phyloP scores from a whole-genome alignment of 2,113 vertebrate species.

The Hydrolagus affinis region DNA sequence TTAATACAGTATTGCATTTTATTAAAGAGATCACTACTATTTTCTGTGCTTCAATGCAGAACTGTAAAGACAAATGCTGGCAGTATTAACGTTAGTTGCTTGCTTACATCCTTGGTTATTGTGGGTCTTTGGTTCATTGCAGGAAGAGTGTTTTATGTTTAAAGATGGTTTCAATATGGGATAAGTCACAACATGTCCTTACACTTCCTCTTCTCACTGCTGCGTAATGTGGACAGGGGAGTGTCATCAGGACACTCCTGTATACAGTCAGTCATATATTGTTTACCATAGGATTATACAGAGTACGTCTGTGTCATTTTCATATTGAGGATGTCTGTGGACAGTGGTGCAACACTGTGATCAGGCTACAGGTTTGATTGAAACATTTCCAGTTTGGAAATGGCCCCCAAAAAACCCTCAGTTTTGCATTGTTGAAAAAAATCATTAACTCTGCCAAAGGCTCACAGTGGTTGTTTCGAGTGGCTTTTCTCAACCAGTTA shows the following conservation, averaged over 20 bases:
- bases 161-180: not conserved
- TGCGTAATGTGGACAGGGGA: not conserved
- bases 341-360: not conserved
- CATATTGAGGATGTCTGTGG: not conserved
- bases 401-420: not conserved
- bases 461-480: too few species aligned
- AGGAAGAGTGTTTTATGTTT: not conserved
- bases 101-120: not conserved
- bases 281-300: not conserved
- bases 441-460: too few species aligned
- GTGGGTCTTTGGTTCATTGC: not conserved
- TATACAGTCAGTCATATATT: not conserved
- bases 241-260: not conserved
- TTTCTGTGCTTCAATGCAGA: conserved; percentile 12
- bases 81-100: not conserved
- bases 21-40: conserved; percentile 16
- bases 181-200: not conserved
- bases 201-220: not conserved
- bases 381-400: not conserved
- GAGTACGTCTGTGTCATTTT: not conserved
- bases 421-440: too few species aligned
- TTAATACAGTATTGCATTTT: not conserved
- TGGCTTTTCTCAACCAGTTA: too few species aligned
- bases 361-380: not conserved
- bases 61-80: not conserved